Percentiles rank a stretch among this genome's conserved stretches.
These are phyloP conservation scores for Myiotriccus ornatus DNA, from an alignment of 2,797 vertebrate species.

Conservation along the genomic window DNA sequence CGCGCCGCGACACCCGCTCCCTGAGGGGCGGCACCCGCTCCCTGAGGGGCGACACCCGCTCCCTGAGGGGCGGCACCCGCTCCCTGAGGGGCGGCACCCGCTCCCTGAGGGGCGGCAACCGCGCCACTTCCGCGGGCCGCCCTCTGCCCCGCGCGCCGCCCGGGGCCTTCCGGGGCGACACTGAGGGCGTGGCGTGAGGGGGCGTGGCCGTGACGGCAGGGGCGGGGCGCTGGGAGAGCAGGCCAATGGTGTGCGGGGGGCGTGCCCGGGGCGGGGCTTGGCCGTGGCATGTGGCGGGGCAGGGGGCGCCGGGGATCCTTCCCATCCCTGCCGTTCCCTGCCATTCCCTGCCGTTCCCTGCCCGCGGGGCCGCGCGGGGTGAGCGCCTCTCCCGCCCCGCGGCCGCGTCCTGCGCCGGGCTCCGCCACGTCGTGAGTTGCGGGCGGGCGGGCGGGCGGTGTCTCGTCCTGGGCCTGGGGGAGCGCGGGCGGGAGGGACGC, in stretches of 20 bases:
- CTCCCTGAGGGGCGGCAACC: neutral
- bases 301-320: neutral
- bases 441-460: neutral
- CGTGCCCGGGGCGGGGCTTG: neutral
- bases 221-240: accelerated
- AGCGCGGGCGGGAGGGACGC: neutral
- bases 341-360: neutral
- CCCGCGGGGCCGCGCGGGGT: neutral
- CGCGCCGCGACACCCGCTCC: neutral
- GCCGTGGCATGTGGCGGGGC: slow-evolving; percentile 20
- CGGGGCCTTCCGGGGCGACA: neutral
- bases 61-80: neutral
- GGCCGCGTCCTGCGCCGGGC: neutral
- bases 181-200: neutral
- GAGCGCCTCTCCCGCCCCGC: neutral
- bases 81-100: too few relatives aligned
- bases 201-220: accelerated
- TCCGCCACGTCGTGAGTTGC: neutral
- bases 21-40: neutral
- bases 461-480: neutral
- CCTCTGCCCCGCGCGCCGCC: neutral
- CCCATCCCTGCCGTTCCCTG: neutral
- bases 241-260: neutral
- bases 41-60: accelerated
- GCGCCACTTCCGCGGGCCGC: neutral